phyloP scores from a whole-genome alignment of 2,888 invertebrate genomes.

The Hemithea aestivaria region DNA sequence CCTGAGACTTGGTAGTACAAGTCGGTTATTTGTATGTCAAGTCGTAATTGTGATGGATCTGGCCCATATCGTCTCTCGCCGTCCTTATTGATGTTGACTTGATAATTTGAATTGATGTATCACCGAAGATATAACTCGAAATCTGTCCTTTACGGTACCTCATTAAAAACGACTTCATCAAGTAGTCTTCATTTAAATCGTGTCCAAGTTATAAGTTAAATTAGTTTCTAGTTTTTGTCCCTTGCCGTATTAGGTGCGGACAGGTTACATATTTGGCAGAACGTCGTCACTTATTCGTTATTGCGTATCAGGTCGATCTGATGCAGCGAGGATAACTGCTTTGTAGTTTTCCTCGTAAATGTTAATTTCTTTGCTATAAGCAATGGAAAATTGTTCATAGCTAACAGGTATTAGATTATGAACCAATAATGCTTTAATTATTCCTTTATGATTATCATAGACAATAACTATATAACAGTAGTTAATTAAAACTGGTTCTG shows the following conservation, averaged over 20 bases:
- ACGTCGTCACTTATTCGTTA: constrained; percentile 26
- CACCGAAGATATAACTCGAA: too few species aligned
- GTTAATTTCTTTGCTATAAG: too few species aligned
- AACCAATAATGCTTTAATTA: too few species aligned
- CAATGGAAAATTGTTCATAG: too few species aligned
- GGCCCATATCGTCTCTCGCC: constrained; percentile 38
- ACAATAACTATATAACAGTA: too few species aligned
- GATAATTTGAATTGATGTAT: constrained; percentile 22
- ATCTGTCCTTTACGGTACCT: too few species aligned
- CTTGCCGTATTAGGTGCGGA: constrained; percentile 42
- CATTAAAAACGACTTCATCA: constrained; percentile 4
- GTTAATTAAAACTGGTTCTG: too few species aligned
- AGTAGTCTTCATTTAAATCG: constrained; percentile 20
- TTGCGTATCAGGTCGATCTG: constrained; percentile 35
- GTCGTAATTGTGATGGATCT: constrained; percentile 50
- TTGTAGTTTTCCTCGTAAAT: constrained; percentile 35
- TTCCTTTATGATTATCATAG: too few species aligned
- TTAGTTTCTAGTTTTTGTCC: constrained; percentile 40
- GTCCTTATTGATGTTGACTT: constrained; percentile 44
- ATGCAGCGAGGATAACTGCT: constrained; percentile 42
- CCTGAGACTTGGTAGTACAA: constrained; percentile 32
- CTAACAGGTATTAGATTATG: too few species aligned
- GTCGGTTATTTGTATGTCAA: constrained; percentile 40
- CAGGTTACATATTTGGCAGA: constrained; percentile 61
- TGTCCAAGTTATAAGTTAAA: constrained; percentile 12